These are phyloP conservation scores for Andrena flavipes DNA, from an alignment of 2,888 invertebrate species.

Conservation along the genomic window DNA sequence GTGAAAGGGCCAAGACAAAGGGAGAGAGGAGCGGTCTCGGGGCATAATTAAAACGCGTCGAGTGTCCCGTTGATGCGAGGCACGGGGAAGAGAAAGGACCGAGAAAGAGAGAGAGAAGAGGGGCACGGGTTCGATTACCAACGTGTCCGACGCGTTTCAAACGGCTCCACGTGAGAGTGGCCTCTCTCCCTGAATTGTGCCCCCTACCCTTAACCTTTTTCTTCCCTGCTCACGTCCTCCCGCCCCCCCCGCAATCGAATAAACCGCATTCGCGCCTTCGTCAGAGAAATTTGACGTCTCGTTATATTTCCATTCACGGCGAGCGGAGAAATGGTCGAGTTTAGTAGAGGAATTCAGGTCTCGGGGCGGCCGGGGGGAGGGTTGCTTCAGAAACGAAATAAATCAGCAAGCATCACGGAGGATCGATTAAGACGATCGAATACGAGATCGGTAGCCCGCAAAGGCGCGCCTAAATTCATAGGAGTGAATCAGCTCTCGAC, in stretches of 20 bases:
- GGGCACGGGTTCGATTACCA: constrained; percentile 73
- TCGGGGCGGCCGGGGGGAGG: not conserved
- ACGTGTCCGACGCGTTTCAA: constrained; percentile 66
- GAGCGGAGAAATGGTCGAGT: not conserved
- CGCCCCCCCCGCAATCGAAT: constrained; percentile 41
- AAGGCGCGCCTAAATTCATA: not conserved
- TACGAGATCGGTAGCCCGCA: constrained; percentile 21
- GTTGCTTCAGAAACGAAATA: no score
- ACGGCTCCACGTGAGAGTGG: constrained; percentile 66
- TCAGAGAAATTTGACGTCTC: constrained; percentile 47
- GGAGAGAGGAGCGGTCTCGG: constrained; percentile 61
- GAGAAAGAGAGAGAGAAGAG: constrained; percentile 9
- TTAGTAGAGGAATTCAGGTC: not conserved
- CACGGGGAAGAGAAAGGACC: constrained; percentile 10
- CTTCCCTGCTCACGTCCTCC: constrained; percentile 3
- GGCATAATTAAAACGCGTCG: constrained; percentile 82
- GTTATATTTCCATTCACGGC: constrained; percentile 31
- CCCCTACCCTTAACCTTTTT: constrained; percentile 36
- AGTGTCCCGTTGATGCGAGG: constrained; percentile 69
- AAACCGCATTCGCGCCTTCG: constrained; percentile 45
- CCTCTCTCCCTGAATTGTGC: constrained; percentile 68
- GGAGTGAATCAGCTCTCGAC: constrained; percentile 22
- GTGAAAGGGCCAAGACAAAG: constrained; percentile 73
- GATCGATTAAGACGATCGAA: constrained; percentile 18
- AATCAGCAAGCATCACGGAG: not conserved